Conservation (phyloP, 1,140 invertebrate genomes). For the Drosophila watanabei region DNA sequence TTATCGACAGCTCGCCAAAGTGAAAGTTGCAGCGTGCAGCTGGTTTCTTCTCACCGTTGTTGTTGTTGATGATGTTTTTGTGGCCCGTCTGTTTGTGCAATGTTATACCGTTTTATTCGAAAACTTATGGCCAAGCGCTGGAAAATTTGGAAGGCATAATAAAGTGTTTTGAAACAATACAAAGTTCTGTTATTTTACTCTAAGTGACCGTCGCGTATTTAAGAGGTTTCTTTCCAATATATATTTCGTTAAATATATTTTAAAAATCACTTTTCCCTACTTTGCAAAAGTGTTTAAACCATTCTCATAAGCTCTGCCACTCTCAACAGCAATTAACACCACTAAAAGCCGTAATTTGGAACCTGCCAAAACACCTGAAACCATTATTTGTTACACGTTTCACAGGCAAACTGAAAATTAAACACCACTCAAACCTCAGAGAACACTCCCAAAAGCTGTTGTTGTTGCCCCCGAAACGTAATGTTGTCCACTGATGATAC, state of each 20-base stretch:
- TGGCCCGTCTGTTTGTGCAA: slow-evolving; percentile 53
- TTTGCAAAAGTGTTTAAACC: not conserved
- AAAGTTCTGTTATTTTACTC: not conserved
- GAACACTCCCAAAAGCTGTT: slow-evolving; percentile 25
- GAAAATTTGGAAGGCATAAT: slow-evolving; percentile 36
- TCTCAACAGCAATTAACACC: slow-evolving; percentile 7
- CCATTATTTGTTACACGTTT: slow-evolving; percentile 18
- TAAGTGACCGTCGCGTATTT: not conserved
- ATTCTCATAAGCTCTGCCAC: not conserved
- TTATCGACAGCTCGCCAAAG: slow-evolving; percentile 68
- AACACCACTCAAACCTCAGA: slow-evolving; percentile 22
- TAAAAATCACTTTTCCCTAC: not conserved
- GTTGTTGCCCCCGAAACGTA: not conserved
- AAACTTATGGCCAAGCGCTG: slow-evolving; percentile 47
- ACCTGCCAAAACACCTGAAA: slow-evolving; percentile 9
- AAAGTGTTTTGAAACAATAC: slow-evolving; percentile 21
- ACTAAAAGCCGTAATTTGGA: not conserved
- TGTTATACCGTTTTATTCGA: slow-evolving; percentile 51
- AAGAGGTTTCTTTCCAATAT: not conserved
- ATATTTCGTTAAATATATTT: not conserved
- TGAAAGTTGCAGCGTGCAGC: slow-evolving; percentile 60
- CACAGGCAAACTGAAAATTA: slow-evolving; percentile 14
- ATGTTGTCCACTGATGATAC: slow-evolving; percentile 35
- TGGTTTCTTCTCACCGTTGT: slow-evolving; percentile 13
- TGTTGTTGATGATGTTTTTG: slow-evolving; percentile 23